A percentile compares a stretch with the other conserved stretches of the same genome.
Evolutionary conservation across 30 jellyfish, hydroid and myxozoan genomes (phyloP).

Genomic region (Hydractinia echinata): DNA sequence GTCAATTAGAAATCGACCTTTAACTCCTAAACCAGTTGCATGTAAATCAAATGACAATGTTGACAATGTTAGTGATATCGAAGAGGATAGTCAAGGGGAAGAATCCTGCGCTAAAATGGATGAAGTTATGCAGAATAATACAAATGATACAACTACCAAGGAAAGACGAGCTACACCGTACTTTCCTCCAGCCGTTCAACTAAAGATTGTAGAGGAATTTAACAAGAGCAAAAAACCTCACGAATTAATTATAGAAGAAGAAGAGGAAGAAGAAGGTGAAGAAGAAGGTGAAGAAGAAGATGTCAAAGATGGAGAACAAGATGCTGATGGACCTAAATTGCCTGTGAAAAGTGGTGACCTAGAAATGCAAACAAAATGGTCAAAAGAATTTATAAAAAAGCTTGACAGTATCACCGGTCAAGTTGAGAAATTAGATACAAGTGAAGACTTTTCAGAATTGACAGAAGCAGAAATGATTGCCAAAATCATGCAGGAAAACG

Average conservation of each 20-base stretch:
- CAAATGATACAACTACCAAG: neutral
- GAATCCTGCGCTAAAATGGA: neutral
- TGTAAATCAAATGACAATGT: neutral
- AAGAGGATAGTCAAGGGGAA: neutral
- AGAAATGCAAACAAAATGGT: constrained; percentile 16
- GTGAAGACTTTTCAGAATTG: constrained; percentile 5
- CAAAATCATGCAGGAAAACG: neutral
- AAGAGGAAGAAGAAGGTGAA: constrained; percentile 33
- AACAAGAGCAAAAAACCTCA: constrained; percentile 1
- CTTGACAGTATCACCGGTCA: constrained; percentile 1
- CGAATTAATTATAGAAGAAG: constrained; percentile 9
- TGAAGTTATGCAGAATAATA: neutral
- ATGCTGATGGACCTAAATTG: neutral
- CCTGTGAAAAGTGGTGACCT: neutral
- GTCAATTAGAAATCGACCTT: constrained; percentile 12
- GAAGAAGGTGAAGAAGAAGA: neutral
- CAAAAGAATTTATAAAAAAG: constrained; percentile 12
- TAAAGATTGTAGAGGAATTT: constrained; percentile 1
- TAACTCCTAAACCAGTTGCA: neutral
- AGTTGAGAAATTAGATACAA: neutral
- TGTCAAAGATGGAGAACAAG: neutral
- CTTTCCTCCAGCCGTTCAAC: constrained; percentile 8
- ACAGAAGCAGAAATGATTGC: neutral
- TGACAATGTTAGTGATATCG: neutral
- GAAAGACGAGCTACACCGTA: constrained; percentile 20